Evolutionary conservation across 2,797 vertebrate genomes (phyloP).

Genomic region (Remorina albescens): DNA sequence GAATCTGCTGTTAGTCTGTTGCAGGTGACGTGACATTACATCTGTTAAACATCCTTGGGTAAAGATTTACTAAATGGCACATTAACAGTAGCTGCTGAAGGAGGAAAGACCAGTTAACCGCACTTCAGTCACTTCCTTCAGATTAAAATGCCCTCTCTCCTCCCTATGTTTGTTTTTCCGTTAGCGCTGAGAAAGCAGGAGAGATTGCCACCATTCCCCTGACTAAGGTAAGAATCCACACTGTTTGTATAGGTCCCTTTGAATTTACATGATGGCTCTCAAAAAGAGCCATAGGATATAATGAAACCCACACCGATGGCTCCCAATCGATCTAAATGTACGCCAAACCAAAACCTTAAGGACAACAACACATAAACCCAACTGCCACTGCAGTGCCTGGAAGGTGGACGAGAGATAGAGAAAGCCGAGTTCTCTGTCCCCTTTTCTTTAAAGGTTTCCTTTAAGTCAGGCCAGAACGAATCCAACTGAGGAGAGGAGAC

Average conservation of each 20-base stretch:
- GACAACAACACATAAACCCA: too few relatives aligned
- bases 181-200: constrained; percentile 80
- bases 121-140: background rate
- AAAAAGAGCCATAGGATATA: background rate
- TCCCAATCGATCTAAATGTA: too few relatives aligned
- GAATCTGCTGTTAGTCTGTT: background rate
- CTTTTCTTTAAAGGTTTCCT: too few relatives aligned
- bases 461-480: too few relatives aligned
- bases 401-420: too few relatives aligned
- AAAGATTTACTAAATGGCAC: constrained; percentile 5
- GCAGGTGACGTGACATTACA: background rate
- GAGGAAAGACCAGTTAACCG: background rate
- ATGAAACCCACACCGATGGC: too few relatives aligned
- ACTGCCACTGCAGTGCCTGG: too few relatives aligned
- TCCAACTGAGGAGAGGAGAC: too few relatives aligned
- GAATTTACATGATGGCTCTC: background rate
- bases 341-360: too few relatives aligned
- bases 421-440: too few relatives aligned
- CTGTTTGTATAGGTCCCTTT: background rate
- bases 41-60: background rate
- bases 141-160: background rate
- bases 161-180: constrained; percentile 27
- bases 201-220: constrained; percentile 83
- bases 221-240: constrained; percentile 72
- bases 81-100: background rate